Evolutionary conservation across 2,113 vertebrate species (phyloP), one percentile per base, ranked within the genome.

Genomic region (Scalopus aquaticus): DNA sequence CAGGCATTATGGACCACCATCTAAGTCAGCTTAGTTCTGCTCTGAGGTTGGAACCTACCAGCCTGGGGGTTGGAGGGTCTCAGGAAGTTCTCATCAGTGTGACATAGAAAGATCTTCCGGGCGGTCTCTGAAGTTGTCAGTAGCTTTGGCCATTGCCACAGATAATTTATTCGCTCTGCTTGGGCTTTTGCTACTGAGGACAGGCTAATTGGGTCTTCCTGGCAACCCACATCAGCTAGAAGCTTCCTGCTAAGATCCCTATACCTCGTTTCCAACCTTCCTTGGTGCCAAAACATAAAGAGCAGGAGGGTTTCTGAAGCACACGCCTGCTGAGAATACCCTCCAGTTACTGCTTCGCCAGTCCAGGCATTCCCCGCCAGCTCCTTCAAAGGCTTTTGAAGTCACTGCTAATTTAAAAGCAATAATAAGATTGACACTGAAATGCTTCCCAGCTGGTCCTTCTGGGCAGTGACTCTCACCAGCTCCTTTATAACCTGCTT

Each of bases 351-450:
- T 69, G 92, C 70, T 81, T 95, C 91, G 42, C 73, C 72, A 88
- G 35, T 44, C 77, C 80, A 88, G 44, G 62, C 90, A 42, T 92
- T 82, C 90, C 85, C 86, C 82, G 92, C 96, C 96, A 97, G 88
- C 84, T 81, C 92, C 96, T 96, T 96, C 96, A 97, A 96, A 97
- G 85, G 94, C 93, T 74, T 95, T 94, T 92, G 90, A 96, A 97
- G 96, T 95, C 88, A 95, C 80, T 96, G 96, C 90, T 96, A 95
- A 97, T 97, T 97, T 97, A 90, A 97, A 97, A 96, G 95, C 92
- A 96, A 95, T 94, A 96, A 96, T 94, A 96, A 97, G 97, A 95
- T 96, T 97, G 96, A 97, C 96, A 97, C 82, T 79, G 92, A 96
- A 96, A 97, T 93, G 96, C 92, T 95, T 97, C 94, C 92, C 97